Percentiles rank a stretch among this genome's conserved stretches.
phyloP scores from a whole-genome alignment of 2,888 invertebrate genomes.

The Orchesellides sinensis region DNA sequence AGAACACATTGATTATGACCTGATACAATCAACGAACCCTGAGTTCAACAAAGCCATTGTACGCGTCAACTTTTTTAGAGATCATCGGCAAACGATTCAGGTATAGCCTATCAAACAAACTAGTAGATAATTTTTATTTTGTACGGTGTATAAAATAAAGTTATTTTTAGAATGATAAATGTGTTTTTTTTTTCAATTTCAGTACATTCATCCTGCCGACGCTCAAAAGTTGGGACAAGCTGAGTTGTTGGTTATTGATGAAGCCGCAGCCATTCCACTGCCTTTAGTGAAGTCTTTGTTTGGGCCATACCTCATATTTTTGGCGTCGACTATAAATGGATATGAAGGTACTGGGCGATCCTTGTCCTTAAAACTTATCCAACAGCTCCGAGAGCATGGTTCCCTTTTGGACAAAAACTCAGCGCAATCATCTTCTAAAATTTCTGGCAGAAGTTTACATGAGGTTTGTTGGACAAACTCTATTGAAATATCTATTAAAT shows the following conservation, averaged over 20 bases:
- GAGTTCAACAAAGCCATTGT: slow-evolving; percentile 98
- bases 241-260: slow-evolving; percentile 97
- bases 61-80: slow-evolving; percentile 92
- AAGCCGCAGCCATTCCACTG: slow-evolving; percentile 98
- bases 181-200: slow-evolving; percentile 63
- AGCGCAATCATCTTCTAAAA: slow-evolving; percentile 77
- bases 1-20: slow-evolving; percentile 96
- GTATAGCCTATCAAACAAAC: slow-evolving; percentile 77
- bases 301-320: slow-evolving; percentile 94
- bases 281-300: slow-evolving; percentile 93
- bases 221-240: slow-evolving; percentile 92
- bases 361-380: slow-evolving; percentile 94
- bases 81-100: slow-evolving; percentile 95
- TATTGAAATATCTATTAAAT: background rate
- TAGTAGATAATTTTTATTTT: background rate
- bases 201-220: slow-evolving; percentile 97
- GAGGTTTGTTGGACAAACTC: slow-evolving; percentile 77
- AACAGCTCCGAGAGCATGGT: slow-evolving; percentile 84
- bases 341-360: slow-evolving; percentile 99
- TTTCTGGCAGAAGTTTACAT: slow-evolving; percentile 79
- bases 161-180: slow-evolving; percentile 30
- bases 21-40: slow-evolving; percentile 95
- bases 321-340: slow-evolving; percentile 98
- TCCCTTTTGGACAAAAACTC: slow-evolving; percentile 75
- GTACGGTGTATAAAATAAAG: background rate